These are phyloP conservation scores for Lepus oiostolus DNA, from an alignment of 2,797 vertebrate genomes.

Conservation along the genomic window DNA sequence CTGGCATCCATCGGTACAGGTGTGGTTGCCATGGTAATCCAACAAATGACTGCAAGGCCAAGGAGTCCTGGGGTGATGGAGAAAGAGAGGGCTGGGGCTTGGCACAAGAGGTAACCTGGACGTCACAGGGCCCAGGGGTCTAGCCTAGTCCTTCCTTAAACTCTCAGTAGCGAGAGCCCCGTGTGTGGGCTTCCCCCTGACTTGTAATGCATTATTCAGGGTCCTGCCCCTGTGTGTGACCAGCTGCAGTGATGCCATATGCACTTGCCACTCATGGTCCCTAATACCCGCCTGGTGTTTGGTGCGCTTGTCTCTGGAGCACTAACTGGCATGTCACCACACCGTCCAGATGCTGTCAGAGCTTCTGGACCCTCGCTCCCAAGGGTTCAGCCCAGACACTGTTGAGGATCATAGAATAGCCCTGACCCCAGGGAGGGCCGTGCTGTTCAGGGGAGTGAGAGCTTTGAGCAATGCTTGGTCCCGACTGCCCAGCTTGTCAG, in stretches of 20 bases:
- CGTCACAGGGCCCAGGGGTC: neutral
- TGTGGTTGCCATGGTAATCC: neutral
- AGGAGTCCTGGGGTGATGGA: neutral
- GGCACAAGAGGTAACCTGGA: neutral
- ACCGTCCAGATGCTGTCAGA: accelerated
- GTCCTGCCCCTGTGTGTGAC: neutral
- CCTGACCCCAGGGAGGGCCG: neutral
- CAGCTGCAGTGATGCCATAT: accelerated
- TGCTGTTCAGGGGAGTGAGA: neutral
- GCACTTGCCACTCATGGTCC: neutral
- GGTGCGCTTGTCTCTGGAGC: neutral
- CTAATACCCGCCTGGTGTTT: neutral
- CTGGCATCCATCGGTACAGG: neutral
- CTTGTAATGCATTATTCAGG: neutral
- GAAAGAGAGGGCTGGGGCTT: neutral
- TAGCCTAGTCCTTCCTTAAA: neutral
- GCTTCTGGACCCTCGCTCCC: accelerated
- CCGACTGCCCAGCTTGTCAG: no score
- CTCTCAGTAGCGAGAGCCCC: neutral
- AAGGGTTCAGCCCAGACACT: neutral
- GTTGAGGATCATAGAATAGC: neutral
- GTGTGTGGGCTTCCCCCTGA: neutral
- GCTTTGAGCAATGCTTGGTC: no score
- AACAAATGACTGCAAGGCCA: accelerated
- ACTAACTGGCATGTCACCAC: accelerated